These are phyloP conservation scores for Coendou prehensilis DNA, from an alignment of 2,797 vertebrate species.

Conservation along the genomic window DNA sequence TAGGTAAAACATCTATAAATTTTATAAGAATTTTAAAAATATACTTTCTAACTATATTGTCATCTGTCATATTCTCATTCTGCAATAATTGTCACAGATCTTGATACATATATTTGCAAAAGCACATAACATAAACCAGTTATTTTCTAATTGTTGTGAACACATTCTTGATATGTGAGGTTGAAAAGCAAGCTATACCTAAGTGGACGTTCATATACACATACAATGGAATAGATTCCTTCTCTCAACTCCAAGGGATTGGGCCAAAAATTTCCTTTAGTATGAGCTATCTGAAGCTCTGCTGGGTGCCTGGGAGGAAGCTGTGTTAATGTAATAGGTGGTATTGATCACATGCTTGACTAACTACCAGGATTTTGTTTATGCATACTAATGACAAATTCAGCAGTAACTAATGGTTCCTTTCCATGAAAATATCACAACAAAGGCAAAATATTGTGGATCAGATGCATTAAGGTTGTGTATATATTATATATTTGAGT, in stretches of 20 bases:
- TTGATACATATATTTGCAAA: not conserved
- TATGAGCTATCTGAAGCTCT: not conserved
- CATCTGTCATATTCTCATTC: not conserved
- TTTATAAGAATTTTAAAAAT: not conserved
- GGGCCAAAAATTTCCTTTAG: not conserved
- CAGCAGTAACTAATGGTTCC: not conserved
- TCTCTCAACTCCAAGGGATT: not conserved
- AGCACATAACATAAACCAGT: not conserved
- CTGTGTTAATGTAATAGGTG: not conserved
- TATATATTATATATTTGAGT: not conserved
- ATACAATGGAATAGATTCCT: not conserved
- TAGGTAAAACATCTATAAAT: not conserved
- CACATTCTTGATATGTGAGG: not conserved
- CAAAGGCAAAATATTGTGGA: not conserved
- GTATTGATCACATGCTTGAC: not conserved
- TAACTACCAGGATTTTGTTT: not conserved
- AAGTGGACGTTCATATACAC: not conserved
- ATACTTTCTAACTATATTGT: not conserved
- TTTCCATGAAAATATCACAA: conserved; percentile 2
- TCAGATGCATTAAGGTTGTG: not conserved
- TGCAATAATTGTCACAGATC: not conserved
- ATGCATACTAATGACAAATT: not conserved
- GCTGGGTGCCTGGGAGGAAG: accelerated
- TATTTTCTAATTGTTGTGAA: conserved; percentile 1
- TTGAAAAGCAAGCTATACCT: not conserved